Conservation (phyloP, 2,888 invertebrate species). For the Sympetrum striolatum region DNA sequence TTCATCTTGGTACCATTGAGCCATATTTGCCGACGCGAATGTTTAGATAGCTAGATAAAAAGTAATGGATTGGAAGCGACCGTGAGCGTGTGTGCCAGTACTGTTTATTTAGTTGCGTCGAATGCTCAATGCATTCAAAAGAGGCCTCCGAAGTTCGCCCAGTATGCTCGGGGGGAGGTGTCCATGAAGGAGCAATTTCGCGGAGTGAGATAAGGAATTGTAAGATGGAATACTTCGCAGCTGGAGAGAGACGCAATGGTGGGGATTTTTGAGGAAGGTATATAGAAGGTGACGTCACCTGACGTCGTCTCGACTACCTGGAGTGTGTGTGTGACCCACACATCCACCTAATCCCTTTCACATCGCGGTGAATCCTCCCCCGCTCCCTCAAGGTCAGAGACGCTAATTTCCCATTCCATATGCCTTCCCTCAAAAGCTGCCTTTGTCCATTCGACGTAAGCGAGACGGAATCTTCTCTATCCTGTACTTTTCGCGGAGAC, state of each 20-base stretch:
- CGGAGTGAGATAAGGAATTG: background rate
- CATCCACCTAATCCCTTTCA: background rate
- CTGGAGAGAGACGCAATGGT: background rate
- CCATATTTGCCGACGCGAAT: background rate
- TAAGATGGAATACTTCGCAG: background rate
- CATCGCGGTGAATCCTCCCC: background rate
- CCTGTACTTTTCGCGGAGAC: too few relatives aligned
- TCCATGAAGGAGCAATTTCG: slow-evolving; percentile 19
- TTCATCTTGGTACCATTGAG: background rate
- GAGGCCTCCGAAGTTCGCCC: background rate
- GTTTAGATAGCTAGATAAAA: background rate
- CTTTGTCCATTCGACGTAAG: background rate
- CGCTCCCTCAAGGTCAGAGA: slow-evolving; percentile 10
- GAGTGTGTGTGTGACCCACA: background rate
- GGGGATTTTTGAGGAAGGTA: background rate
- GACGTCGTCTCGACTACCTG: background rate
- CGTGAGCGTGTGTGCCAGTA: background rate
- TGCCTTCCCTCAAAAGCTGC: background rate
- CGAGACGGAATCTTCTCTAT: too few relatives aligned
- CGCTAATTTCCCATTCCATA: background rate
- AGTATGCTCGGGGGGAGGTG: background rate
- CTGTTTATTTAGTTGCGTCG: background rate
- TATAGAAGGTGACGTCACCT: background rate
- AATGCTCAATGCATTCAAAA: slow-evolving; percentile 2
- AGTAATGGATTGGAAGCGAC: background rate